phyloP scores from a whole-genome alignment of 2,113 vertebrate species.

The Pollachius pollachius region DNA sequence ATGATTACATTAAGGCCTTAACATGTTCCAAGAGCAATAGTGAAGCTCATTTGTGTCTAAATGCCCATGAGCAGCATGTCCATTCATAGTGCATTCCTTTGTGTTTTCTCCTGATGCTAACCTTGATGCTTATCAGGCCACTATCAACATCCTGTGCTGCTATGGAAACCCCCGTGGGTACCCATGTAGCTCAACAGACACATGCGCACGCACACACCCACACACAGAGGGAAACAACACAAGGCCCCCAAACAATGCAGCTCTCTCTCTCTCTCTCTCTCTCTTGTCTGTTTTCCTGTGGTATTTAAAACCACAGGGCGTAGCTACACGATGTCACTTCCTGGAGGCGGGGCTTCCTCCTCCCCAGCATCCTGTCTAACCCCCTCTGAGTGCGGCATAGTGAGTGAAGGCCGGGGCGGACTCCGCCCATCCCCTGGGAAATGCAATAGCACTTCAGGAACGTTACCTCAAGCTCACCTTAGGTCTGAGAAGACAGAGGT shows the following conservation, averaged over 20 bases:
- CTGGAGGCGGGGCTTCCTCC: background rate
- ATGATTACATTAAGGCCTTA: conserved; percentile 18
- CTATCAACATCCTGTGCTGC: conserved; percentile 55
- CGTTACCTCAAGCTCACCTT: background rate
- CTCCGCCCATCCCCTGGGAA: conserved; percentile 43
- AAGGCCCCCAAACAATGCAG: background rate
- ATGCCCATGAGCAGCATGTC: conserved; percentile 47
- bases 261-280: background rate
- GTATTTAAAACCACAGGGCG: background rate
- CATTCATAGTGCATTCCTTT: conserved; percentile 57
- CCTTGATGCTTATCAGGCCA: conserved; percentile 59
- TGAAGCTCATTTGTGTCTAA: conserved; percentile 30
- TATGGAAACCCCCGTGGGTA: conserved; percentile 5
- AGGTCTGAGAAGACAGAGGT: background rate
- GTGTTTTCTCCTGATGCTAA: conserved; percentile 36
- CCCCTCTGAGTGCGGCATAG: conserved; percentile 1
- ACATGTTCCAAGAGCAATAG: conserved; percentile 34
- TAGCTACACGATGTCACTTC: background rate
- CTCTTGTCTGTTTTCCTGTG: background rate
- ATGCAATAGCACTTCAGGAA: background rate
- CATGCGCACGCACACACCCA: background rate
- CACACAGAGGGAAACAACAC: conserved; percentile 13
- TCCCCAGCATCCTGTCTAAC: conserved; percentile 50
- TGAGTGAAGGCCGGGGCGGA: conserved; percentile 22
- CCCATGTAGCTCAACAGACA: background rate